Evolutionary conservation across 1,140 invertebrate species (phyloP).

Genomic region (Papilio polytes): DNA sequence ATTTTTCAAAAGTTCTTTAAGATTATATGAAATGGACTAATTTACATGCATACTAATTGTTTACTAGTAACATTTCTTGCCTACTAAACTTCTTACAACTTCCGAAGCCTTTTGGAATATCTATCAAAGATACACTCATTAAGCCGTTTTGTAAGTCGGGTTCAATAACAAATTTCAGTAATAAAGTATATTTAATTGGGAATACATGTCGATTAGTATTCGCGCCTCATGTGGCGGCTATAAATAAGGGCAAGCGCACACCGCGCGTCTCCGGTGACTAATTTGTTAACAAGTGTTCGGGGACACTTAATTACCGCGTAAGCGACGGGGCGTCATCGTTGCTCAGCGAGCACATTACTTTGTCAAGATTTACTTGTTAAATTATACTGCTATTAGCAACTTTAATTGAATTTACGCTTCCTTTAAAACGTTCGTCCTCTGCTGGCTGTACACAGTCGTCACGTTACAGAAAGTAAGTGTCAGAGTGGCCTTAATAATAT

Average conservation of each 20-base stretch:
- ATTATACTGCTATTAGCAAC: slow-evolving; percentile 61
- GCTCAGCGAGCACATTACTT: slow-evolving; percentile 61
- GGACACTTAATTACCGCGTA: slow-evolving; percentile 72
- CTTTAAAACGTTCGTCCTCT: neutral
- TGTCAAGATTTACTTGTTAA: slow-evolving; percentile 61
- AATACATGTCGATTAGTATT: slow-evolving; percentile 36
- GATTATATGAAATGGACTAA: neutral
- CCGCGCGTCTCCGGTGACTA: slow-evolving; percentile 65
- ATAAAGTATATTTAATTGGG: slow-evolving; percentile 10
- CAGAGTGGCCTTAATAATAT: neutral
- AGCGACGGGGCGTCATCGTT: slow-evolving; percentile 70
- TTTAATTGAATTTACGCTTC: slow-evolving; percentile 57
- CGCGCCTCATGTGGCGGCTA: slow-evolving; percentile 47
- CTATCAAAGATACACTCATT: neutral
- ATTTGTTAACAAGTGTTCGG: slow-evolving; percentile 79
- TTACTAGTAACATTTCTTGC: neutral
- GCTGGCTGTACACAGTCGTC: too few species aligned
- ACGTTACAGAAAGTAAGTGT: neutral
- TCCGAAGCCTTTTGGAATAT: neutral
- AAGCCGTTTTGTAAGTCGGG: neutral
- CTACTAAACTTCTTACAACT: neutral
- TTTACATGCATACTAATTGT: neutral
- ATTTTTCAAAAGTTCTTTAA: too few species aligned
- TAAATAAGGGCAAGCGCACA: slow-evolving; percentile 67
- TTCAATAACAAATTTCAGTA: neutral